phyloP scores from a whole-genome alignment of 2,113 vertebrate genomes.

The Sterrhoptilus dennistouni region DNA sequence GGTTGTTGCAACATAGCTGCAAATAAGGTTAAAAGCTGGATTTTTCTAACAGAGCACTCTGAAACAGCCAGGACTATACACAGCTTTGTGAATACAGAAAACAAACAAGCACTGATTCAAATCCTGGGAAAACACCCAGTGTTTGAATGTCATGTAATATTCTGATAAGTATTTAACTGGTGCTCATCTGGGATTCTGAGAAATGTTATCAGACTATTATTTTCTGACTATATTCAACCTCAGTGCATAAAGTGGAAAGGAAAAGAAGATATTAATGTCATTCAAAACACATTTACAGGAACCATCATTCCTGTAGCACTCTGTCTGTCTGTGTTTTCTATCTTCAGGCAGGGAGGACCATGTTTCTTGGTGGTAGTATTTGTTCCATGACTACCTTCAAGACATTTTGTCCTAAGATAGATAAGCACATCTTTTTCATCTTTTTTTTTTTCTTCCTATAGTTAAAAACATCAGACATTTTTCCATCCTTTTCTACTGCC shows the following conservation, averaged over 20 bases:
- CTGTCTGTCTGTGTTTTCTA: neutral
- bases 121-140: neutral
- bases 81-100: neutral
- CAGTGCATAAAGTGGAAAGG: neutral
- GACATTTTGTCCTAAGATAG: neutral
- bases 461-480: neutral
- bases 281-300: neutral
- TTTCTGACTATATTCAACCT: neutral
- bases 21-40: neutral
- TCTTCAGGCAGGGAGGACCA: neutral
- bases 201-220: neutral
- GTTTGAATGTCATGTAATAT: neutral
- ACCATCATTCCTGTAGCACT: neutral
- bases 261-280: neutral
- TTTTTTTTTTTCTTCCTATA: neutral
- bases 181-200: neutral
- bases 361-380: neutral
- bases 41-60: neutral
- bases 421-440: neutral
- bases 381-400: neutral
- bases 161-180: neutral
- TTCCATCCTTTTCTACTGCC: neutral
- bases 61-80: neutral
- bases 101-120: neutral
- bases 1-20: neutral